A percentile compares a stretch with the other conserved stretches of the same genome.
Conservation (phyloP, 2,888 invertebrate species). For the Altica lythri region DNA sequence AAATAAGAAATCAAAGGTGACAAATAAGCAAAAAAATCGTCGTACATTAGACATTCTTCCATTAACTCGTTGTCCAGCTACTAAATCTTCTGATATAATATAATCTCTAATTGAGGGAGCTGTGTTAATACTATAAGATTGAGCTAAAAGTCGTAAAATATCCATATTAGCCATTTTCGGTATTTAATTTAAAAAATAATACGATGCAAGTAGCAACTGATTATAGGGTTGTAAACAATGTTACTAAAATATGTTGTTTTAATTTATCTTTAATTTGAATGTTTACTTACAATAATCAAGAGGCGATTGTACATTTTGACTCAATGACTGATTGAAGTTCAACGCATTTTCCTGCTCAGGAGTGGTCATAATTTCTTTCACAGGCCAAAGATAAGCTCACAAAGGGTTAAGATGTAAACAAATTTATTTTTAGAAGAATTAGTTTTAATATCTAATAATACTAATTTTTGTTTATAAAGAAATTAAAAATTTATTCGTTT, state of each 20-base stretch:
- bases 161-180: conserved; percentile 13
- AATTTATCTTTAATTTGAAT: conserved; percentile 18
- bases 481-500: neutral
- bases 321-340: conserved; percentile 24
- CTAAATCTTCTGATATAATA: conserved; percentile 53
- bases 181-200: too few species aligned
- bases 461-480: neutral
- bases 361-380: conserved; percentile 22
- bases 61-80: conserved; percentile 52
- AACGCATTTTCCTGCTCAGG: conserved; percentile 23
- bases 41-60: conserved; percentile 79
- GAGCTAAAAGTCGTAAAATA: conserved; percentile 47
- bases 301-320: conserved; percentile 39
- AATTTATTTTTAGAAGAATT: neutral
- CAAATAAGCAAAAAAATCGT: conserved; percentile 87
- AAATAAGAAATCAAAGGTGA: conserved; percentile 87
- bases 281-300: conserved; percentile 47
- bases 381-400: neutral
- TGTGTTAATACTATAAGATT: conserved; percentile 54
- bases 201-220: too few species aligned
- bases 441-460: neutral
- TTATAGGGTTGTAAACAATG: too few species aligned
- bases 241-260: too few species aligned
- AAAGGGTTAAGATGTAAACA: neutral
- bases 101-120: conserved; percentile 53